Percentiles rank a stretch among this genome's conserved stretches.
Conservation (phyloP, 2,888 invertebrate species). For the Leptinotarsa haldemani region DNA sequence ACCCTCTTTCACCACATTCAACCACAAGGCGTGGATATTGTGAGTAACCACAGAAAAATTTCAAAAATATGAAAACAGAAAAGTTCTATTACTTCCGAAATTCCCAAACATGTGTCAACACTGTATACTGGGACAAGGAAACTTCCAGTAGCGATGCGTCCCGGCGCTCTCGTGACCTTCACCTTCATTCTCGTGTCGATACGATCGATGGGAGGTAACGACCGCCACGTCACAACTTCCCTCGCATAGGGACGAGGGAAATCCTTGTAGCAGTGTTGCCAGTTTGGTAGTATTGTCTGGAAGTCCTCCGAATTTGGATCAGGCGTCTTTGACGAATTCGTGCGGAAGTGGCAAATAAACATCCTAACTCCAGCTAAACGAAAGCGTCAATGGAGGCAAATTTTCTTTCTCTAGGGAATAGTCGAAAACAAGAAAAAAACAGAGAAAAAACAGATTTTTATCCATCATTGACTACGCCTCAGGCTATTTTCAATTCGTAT, state of each 20-base stretch:
- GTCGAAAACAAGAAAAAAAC: no score
- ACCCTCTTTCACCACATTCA: no score
- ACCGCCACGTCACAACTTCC: conserved; percentile 42
- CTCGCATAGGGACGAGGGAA: conserved; percentile 33
- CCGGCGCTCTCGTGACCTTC: conserved; percentile 44
- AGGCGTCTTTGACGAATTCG: no score
- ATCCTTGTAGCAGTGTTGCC: conserved; percentile 12
- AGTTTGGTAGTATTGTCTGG: not conserved
- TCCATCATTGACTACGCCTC: no score
- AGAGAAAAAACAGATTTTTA: no score
- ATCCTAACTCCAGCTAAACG: no score
- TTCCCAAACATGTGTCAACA: conserved; percentile 7
- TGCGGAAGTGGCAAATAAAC: no score
- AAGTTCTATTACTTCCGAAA: not conserved
- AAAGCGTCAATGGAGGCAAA: no score
- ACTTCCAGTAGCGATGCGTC: conserved; percentile 34
- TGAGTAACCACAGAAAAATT: not conserved
- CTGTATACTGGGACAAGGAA: conserved; percentile 12
- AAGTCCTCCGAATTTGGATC: not conserved
- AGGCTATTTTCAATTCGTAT: no score
- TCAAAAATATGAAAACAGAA: not conserved
- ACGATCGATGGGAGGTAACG: conserved; percentile 44
- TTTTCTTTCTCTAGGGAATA: no score
- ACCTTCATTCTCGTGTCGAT: conserved; percentile 42
- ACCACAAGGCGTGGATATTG: not conserved